Conservation (phyloP, 2,888 invertebrate genomes). For the Agriotes lineatus region DNA sequence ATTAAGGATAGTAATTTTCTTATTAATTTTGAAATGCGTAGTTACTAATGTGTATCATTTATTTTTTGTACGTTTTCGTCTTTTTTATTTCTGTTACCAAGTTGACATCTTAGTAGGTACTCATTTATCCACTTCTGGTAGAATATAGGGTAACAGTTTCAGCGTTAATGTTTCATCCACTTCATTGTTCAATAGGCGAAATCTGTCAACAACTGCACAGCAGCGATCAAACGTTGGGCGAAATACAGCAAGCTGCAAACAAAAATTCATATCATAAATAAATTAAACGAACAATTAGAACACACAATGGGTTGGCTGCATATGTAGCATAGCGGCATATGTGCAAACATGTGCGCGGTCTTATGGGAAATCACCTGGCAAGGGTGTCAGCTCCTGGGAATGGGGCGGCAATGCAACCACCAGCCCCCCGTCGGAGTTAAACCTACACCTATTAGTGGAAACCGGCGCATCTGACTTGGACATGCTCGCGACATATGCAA, state of each 20-base stretch:
- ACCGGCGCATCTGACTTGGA: slow-evolving; percentile 52
- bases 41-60: no score
- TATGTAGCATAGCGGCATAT: slow-evolving; percentile 62
- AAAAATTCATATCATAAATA: slow-evolving; percentile 64
- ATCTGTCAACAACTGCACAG: slow-evolving; percentile 36
- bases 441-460: slow-evolving; percentile 54
- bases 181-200: slow-evolving; percentile 29
- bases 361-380: slow-evolving; percentile 68
- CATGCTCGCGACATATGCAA: slow-evolving; percentile 54
- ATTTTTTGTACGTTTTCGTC: no score
- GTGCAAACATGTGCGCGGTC: slow-evolving; percentile 67
- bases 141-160: no score
- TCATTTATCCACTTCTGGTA: no score
- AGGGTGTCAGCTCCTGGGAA: slow-evolving; percentile 61
- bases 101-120: no score
- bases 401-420: slow-evolving; percentile 50
- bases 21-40: no score
- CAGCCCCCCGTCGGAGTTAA: slow-evolving; percentile 43
- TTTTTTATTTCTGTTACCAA: no score
- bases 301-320: slow-evolving; percentile 60
- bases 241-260: slow-evolving; percentile 57
- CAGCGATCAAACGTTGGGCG: slow-evolving; percentile 30
- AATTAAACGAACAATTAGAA: slow-evolving; percentile 66
- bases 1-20: no score
- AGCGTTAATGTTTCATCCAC: not conserved